Conservation (phyloP, 2,797 vertebrate genomes). For the Sciurus vulgaris region DNA sequence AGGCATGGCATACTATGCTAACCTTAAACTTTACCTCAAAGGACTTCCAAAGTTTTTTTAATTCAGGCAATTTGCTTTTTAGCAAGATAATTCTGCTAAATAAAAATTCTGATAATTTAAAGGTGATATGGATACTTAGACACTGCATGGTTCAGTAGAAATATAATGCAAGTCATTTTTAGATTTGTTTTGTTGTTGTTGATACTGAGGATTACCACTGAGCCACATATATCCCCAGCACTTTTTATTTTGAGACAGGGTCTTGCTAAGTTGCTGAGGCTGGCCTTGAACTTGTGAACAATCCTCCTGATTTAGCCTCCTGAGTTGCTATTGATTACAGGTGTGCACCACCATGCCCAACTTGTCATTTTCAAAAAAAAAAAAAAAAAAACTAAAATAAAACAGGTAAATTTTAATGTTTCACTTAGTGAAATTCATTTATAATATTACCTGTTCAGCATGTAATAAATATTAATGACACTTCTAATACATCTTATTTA, state of each 20-base stretch:
- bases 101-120: not conserved
- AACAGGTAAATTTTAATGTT: not conserved
- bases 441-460: conserved; percentile 9
- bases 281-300: too few species aligned
- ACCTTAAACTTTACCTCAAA: conserved; percentile 33
- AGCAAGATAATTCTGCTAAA: conserved; percentile 29
- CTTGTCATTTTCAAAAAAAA: too few species aligned
- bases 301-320: too few species aligned
- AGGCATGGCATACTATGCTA: not conserved
- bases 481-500: not conserved
- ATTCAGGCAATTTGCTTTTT: conserved; percentile 22
- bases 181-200: too few species aligned
- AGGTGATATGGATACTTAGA: not conserved
- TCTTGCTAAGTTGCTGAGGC: too few species aligned
- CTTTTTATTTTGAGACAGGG: too few species aligned
- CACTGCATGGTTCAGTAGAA: not conserved
- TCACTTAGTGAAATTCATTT: conserved; percentile 7
- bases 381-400: not conserved
- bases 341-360: too few species aligned
- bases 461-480: conserved; percentile 12
- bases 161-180: not conserved
- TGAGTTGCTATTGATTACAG: too few species aligned
- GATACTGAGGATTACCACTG: too few species aligned
- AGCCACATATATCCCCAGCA: too few species aligned
- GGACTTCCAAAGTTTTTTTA: conserved; percentile 18